phyloP scores from a whole-genome alignment of 2,113 vertebrate genomes.

The Pelvicachromis taeniatus region DNA sequence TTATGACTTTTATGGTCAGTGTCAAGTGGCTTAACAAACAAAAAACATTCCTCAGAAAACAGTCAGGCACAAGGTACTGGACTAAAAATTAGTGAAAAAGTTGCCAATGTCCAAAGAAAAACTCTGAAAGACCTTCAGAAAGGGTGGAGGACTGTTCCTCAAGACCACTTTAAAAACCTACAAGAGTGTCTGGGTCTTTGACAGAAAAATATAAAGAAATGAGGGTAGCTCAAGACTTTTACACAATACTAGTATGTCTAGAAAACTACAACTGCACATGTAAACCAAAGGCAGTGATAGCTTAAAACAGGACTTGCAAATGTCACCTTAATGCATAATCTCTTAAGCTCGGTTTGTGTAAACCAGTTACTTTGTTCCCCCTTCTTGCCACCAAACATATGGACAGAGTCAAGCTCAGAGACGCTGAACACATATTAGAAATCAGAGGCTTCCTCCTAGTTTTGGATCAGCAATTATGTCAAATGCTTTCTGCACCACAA shows the following conservation, averaged over 20 bases:
- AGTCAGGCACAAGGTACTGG: background rate
- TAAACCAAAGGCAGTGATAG: background rate
- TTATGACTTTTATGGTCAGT: background rate
- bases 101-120: background rate
- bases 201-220: background rate
- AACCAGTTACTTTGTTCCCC: background rate
- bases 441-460: constrained; percentile 1
- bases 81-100: background rate
- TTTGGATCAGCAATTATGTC: constrained; percentile 4
- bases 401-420: background rate
- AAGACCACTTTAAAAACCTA: background rate
- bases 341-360: background rate
- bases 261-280: background rate
- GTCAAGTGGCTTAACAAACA: background rate
- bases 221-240: fast-evolving
- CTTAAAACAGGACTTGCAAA: background rate
- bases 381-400: background rate
- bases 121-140: background rate
- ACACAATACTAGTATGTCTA: background rate
- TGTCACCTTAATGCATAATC: background rate
- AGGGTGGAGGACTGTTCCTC: background rate
- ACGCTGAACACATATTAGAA: background rate
- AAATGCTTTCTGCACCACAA: constrained; percentile 17
- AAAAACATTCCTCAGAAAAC: background rate
- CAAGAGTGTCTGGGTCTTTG: background rate